Evolutionary conservation across 2,797 vertebrate species (phyloP).

Genomic region (Luscinia luscinia): DNA sequence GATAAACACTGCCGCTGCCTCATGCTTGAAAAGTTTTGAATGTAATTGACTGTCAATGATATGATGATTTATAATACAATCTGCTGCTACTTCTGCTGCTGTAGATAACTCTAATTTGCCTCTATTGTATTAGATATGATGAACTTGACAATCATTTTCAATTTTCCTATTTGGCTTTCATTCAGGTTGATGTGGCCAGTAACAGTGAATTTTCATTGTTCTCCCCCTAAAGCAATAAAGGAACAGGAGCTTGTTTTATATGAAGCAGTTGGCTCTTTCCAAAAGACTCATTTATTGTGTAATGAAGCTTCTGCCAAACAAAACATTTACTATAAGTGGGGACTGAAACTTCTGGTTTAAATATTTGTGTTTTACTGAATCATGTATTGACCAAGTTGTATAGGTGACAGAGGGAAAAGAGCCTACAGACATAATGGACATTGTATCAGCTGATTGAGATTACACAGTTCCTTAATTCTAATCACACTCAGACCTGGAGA

Average conservation of each 20-base stretch:
- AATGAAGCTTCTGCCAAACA: constrained; percentile 40
- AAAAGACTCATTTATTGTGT: constrained; percentile 41
- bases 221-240: constrained; percentile 43
- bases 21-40: constrained; percentile 80
- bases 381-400: background rate
- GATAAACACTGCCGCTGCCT: constrained; percentile 70
- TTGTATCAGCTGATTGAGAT: background rate
- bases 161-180: constrained; percentile 74
- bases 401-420: background rate
- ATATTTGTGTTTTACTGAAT: background rate
- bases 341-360: background rate
- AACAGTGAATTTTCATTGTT: constrained; percentile 64
- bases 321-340: constrained; percentile 25
- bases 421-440: background rate
- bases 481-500: background rate
- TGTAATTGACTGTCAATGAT: constrained; percentile 83
- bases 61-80: constrained; percentile 83
- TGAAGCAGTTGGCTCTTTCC: constrained; percentile 33
- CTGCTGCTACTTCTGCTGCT: constrained; percentile 74
- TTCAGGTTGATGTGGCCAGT: constrained; percentile 68
- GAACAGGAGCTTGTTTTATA: constrained; percentile 36
- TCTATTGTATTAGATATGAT: constrained; percentile 77
- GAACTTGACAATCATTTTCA: constrained; percentile 75
- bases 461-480: background rate
- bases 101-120: constrained; percentile 80